Base-by-base conservation (phyloP, 2,888 invertebrate genomes). In the Megastigmus dorsalis region DNA sequence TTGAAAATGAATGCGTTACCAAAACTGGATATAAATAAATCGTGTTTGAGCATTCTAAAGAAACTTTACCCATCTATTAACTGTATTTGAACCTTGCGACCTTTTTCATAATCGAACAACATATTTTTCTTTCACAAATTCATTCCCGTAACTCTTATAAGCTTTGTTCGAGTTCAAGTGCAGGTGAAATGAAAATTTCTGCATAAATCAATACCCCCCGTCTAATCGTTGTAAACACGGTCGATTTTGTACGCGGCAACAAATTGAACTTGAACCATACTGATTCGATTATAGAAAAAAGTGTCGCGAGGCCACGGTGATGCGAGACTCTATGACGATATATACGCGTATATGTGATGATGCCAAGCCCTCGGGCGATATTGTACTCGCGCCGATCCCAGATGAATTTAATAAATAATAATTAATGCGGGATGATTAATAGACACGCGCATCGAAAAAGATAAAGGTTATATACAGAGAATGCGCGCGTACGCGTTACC, bases 331-430 rank as follows among this genome's bases (percentile, higher is more conserved):
- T n/a, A n/a, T n/a, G n/a, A n/a, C n/a, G n/a, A n/a, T n/a, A n/a
- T n/a, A n/a, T n/a, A n/a, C n/a, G n/a, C n/a, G n/a, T n/a, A n/a
- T n/a, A n/a, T n/a, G 20, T 5, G 48, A 66, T 66, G 52, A 66
- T 66, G 65, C 9, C 52, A 65, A 50, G 48, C 50, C 38, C 18
- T 4, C 3, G 20, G 33, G 36, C 48, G 20, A 41, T 38, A n/a
- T n/a, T n/a, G n/a, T n/a, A n/a, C n/a, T n/a, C 4, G 1, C 30
- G 30, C 26, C 45, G 13, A 28, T 48, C 41, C 52, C 33, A 45
- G 50, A 6, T 59, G 68, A 68, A 68, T 68, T 59, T 38, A 20
- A 68, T 68, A 59, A 68, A 68, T 68, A 68, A 59, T 68, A 59
- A 68, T 68, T 33, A 67, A 36, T 30, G 10, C 45, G 6, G n/a